Evolutionary conservation across 2,113 vertebrate species (phyloP), one percentile per base, ranked within the genome.

Genomic region (Oreochromis niloticus): DNA sequence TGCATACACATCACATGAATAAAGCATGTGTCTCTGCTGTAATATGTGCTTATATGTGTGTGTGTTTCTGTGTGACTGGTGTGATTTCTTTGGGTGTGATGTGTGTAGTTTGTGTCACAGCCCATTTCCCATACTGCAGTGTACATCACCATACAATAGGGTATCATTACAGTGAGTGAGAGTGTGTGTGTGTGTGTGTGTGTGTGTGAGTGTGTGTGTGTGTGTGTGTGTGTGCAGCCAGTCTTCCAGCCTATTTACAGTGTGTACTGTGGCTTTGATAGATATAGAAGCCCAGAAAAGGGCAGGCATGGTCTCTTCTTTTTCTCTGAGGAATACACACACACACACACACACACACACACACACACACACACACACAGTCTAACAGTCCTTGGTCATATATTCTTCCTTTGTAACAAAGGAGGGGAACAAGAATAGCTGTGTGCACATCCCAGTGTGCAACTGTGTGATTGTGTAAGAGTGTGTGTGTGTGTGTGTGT

Each of bases 11-110:
- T 87, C 85, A 59, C 86, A 94, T 93, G 89, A 93, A 92, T 95
- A 91, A 93, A 86, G 87, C 89, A 91, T 94, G 86, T 86, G 78
- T 90, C 80, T 87, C 82, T 85, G 84, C 82, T 87, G 57, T 91
- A 90, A 92, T 87, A 63, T 89, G 90, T 86, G 71, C 83, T 73
- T 91, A 83, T 93, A 83, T 93, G 84, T 86, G 81, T 68, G 81
- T 92, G 46, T 85, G 14, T 68, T 81, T 91, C 61, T 87, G 17
- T 73, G 80, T 82, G 83, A 80, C 41, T 55, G n/a, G 39, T 75
- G 81, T 30, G 32, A 30, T 16, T 83, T 56, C 41, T 16, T 43
- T 83, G 48, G 78, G 46, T 82, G 75, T 86, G 88, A 71, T 81
- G 57, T 80, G 14, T 80, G 73, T 22, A 59, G 75, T 61, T 82